phyloP scores from a whole-genome alignment of 2,113 vertebrate genomes.

The Regulus satrapa region DNA sequence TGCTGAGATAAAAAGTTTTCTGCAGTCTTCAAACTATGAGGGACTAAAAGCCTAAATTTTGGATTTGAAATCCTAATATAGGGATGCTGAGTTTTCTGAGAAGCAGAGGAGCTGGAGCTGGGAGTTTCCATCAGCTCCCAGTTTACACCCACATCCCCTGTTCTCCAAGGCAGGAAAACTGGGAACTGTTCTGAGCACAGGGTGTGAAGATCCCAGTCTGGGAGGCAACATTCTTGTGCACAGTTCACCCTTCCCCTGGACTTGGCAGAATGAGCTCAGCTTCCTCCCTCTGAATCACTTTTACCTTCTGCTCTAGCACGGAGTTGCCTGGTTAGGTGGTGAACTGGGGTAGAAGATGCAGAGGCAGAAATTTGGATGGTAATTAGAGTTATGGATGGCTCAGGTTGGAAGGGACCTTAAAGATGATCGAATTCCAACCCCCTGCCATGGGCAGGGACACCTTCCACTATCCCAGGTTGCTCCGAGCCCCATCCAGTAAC shows the following conservation, averaged over 20 bases:
- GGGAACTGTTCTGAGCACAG: neutral
- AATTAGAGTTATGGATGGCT: neutral
- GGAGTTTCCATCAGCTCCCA: neutral
- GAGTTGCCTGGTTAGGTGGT: neutral
- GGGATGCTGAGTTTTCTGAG: neutral
- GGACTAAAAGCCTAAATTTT: neutral
- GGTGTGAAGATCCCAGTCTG: neutral
- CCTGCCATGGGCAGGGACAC: neutral
- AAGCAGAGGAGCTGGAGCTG: neutral
- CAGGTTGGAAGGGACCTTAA: neutral
- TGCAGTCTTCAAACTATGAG: neutral
- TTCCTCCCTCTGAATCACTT: neutral
- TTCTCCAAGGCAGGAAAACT: neutral
- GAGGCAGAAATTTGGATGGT: neutral
- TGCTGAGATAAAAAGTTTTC: neutral
- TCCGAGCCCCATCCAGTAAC: neutral
- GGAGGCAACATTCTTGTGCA: neutral
- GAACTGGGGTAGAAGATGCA: neutral
- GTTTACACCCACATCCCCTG: neutral
- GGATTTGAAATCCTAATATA: neutral
- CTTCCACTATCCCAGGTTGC: neutral
- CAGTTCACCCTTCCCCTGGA: slow-evolving; percentile 36
- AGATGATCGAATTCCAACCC: neutral
- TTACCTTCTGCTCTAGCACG: neutral
- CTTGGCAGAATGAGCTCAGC: neutral